Conservation (phyloP, 2,888 invertebrate genomes). For the Cheilosia grossa region DNA sequence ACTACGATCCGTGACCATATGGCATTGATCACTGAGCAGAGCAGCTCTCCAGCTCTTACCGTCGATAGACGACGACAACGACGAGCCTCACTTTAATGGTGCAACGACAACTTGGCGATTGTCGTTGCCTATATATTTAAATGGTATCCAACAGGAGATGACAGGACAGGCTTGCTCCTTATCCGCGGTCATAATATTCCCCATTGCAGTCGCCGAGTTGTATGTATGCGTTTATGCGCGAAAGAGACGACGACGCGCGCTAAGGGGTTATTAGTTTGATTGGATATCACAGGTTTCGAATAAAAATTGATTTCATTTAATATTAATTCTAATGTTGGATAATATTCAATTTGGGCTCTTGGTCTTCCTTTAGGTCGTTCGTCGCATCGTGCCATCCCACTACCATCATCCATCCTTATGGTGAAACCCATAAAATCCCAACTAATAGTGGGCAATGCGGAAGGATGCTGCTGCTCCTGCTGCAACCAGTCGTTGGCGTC, state of each 20-base stretch:
- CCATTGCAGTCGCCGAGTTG: slow-evolving; percentile 22
- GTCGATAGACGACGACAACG: slow-evolving; percentile 38
- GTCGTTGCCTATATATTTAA: slow-evolving; percentile 72
- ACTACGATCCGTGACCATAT: slow-evolving; percentile 73
- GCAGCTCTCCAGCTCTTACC: slow-evolving; percentile 42
- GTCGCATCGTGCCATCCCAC: slow-evolving; percentile 37
- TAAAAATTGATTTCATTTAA: slow-evolving; percentile 74
- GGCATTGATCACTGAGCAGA: slow-evolving; percentile 70
- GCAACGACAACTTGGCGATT: slow-evolving; percentile 60
- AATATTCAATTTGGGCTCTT: slow-evolving; percentile 64
- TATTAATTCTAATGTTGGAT: slow-evolving; percentile 72
- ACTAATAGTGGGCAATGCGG: slow-evolving; percentile 73
- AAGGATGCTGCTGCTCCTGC: slow-evolving; percentile 69
- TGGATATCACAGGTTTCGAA: slow-evolving; percentile 70
- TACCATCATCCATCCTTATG: slow-evolving; percentile 67
- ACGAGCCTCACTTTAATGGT: slow-evolving; percentile 61
- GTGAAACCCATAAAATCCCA: slow-evolving; percentile 68
- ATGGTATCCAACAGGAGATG: slow-evolving; percentile 68
- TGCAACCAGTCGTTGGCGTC: slow-evolving; percentile 37
- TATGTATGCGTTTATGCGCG: slow-evolving; percentile 20
- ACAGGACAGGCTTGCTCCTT: slow-evolving; percentile 54
- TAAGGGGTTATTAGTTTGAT: slow-evolving; percentile 73
- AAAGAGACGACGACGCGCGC: slow-evolving; percentile 51
- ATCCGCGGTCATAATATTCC: slow-evolving; percentile 50
- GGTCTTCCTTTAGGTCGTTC: slow-evolving; percentile 13